These are phyloP conservation scores for Unio pictorum DNA, from an alignment of 2,888 invertebrate species.

Conservation along the genomic window DNA sequence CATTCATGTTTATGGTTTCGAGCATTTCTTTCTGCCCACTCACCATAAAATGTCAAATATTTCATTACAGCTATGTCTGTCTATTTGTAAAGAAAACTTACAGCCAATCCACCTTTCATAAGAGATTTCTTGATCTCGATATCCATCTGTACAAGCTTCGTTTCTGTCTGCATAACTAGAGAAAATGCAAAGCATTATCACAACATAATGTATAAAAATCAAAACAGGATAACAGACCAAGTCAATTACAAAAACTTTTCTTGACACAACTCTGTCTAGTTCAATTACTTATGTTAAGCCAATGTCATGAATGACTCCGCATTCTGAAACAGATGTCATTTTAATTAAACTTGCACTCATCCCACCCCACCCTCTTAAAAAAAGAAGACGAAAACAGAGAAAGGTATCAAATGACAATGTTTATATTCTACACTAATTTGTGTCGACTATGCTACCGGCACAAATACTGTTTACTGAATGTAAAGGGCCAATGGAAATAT, in stretches of 20 bases:
- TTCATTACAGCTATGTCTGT: too few species aligned
- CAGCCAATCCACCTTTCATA: slow-evolving; percentile 42
- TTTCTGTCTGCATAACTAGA: slow-evolving; percentile 80
- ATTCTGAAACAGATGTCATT: not conserved
- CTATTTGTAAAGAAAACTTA: slow-evolving; percentile 15
- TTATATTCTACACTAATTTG: too few species aligned
- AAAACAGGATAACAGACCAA: not conserved
- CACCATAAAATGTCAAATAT: too few species aligned
- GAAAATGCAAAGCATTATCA: slow-evolving; percentile 6
- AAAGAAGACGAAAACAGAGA: too few species aligned
- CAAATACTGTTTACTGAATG: too few species aligned
- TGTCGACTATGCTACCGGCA: too few species aligned
- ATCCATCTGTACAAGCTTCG: slow-evolving; percentile 81
- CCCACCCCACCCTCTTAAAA: too few species aligned
- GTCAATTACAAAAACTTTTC: not conserved
- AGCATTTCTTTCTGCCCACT: too few species aligned
- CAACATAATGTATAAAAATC: not conserved
- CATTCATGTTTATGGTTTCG: too few species aligned
- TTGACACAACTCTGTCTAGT: not conserved
- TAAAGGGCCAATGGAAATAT: too few species aligned
- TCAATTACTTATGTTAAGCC: not conserved
- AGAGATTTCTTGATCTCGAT: slow-evolving; percentile 74
- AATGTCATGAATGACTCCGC: not conserved
- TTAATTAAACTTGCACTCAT: not conserved
- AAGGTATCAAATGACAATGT: too few species aligned